Conservation (phyloP, 2,113 vertebrate species). For the Neolamprologus sp. region DNA sequence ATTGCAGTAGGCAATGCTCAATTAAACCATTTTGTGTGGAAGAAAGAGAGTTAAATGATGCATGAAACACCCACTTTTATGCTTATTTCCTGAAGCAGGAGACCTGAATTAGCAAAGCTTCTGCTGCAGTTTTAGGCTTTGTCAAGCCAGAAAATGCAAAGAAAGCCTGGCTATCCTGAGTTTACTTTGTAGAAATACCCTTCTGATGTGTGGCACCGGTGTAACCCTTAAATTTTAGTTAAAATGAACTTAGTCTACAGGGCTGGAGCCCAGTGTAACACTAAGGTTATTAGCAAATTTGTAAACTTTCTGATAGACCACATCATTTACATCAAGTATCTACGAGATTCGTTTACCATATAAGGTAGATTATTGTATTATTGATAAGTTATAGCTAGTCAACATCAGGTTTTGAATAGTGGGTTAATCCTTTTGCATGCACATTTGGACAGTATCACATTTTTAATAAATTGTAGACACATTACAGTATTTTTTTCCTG, state of each 20-base stretch:
- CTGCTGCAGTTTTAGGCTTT: neutral
- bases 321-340: neutral
- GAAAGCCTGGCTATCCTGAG: neutral
- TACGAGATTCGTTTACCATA: neutral
- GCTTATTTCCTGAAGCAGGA: neutral
- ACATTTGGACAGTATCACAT: neutral
- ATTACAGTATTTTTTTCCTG: neutral
- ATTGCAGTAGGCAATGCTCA: neutral
- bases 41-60: neutral
- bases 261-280: neutral
- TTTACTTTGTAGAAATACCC: neutral
- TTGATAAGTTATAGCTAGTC: neutral
- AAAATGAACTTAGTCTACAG: neutral
- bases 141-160: neutral
- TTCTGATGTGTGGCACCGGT: neutral
- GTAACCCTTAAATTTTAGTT: neutral
- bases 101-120: neutral
- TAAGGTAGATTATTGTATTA: neutral
- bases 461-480: neutral
- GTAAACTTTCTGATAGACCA: neutral
- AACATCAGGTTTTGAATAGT: neutral
- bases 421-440: neutral
- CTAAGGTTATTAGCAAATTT: neutral
- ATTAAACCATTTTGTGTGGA: neutral
- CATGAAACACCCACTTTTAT: neutral